Conservation (phyloP, 2,113 vertebrate species). For the Brachyhypopomus gauderio region DNA sequence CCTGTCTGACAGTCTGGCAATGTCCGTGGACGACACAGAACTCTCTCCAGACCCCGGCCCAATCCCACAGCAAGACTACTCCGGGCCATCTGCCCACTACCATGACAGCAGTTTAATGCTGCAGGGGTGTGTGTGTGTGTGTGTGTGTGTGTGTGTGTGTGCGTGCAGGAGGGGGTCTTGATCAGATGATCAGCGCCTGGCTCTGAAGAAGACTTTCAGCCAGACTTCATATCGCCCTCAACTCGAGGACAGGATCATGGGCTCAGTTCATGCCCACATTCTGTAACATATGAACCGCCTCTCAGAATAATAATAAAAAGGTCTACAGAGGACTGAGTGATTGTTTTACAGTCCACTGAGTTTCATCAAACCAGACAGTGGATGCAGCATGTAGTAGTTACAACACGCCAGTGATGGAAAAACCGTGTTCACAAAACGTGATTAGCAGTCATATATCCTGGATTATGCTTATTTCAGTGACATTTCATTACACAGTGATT, state of each 20-base stretch:
- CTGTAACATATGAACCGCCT: conserved; percentile 31
- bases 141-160: too few species aligned
- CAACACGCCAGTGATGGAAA: conserved; percentile 28
- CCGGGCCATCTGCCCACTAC: conserved; percentile 32
- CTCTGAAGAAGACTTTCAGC: conserved; percentile 4
- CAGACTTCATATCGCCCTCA: conserved; percentile 28
- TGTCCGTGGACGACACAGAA: background rate
- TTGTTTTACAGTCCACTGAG: conserved; percentile 40
- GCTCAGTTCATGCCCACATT: background rate
- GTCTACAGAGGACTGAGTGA: conserved; percentile 13
- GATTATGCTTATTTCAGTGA: conserved; percentile 30
- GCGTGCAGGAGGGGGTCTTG: background rate
- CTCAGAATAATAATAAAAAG: conserved; percentile 5
- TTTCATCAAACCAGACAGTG: conserved; percentile 45
- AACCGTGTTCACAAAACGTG: conserved; percentile 41
- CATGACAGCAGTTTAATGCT: conserved; percentile 36
- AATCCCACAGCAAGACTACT: conserved; percentile 5
- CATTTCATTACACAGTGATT: conserved; percentile 40
- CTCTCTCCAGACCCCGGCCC: conserved; percentile 23
- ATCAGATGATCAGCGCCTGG: conserved; percentile 29
- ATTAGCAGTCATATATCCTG: conserved; percentile 48
- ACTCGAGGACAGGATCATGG: background rate
- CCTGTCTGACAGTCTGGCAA: conserved; percentile 21
- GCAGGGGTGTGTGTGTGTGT: background rate
- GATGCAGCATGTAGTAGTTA: conserved; percentile 27